These are phyloP conservation scores for Bettongia penicillata DNA, from an alignment of 2,113 vertebrate species.

Conservation along the genomic window DNA sequence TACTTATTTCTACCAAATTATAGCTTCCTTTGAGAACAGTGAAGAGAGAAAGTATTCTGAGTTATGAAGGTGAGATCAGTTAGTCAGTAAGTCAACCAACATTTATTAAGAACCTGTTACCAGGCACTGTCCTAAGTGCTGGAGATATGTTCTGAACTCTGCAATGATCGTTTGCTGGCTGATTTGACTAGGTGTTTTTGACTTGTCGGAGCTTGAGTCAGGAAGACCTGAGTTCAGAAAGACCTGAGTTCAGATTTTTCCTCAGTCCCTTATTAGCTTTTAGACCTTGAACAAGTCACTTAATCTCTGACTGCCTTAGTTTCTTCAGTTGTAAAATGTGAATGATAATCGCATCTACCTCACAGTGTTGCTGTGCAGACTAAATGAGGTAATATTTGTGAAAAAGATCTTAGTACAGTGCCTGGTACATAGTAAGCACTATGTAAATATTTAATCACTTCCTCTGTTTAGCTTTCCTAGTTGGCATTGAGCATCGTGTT, in stretches of 20 bases:
- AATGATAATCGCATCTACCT: background rate
- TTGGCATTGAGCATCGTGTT: background rate
- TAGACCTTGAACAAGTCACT: background rate
- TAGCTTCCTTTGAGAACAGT: background rate
- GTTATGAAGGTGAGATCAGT: background rate
- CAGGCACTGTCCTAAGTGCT: background rate
- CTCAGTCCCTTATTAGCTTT: background rate
- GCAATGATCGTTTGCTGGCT: background rate
- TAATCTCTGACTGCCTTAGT: background rate
- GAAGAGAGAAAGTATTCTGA: background rate
- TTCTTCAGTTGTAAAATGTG: background rate
- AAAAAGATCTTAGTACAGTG: background rate
- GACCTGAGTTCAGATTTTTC: background rate
- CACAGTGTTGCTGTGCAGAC: background rate
- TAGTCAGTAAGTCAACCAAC: background rate
- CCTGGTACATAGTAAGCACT: background rate
- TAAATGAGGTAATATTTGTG: background rate
- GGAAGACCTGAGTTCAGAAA: background rate
- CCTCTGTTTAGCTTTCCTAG: background rate
- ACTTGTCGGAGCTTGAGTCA: background rate
- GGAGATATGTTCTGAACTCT: background rate
- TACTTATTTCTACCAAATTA: background rate
- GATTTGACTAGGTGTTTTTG: background rate
- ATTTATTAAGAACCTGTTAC: background rate
- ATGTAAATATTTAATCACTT: background rate